Evolutionary conservation across 2,888 invertebrate genomes (phyloP).

Genomic region (Carterocephalus palaemon): DNA sequence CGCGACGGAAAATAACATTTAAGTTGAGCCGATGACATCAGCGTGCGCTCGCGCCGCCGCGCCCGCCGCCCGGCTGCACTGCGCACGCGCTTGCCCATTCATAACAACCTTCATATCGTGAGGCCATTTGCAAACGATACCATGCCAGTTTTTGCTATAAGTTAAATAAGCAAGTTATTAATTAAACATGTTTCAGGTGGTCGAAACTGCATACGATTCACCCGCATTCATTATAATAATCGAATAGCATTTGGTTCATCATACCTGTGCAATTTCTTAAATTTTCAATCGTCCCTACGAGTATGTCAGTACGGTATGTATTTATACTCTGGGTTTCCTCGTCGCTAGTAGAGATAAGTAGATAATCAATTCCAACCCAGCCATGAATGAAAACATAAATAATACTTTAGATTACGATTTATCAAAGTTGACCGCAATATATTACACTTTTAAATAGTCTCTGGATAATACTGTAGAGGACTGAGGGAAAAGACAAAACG

Average conservation of each 20-base stretch:
- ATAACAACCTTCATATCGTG: slow-evolving; percentile 25
- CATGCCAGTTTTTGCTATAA: too few relatives aligned
- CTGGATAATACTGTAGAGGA: slow-evolving; percentile 23
- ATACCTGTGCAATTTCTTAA: too few relatives aligned
- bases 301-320: too few relatives aligned
- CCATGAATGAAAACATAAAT: slow-evolving; percentile 4
- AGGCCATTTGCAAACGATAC: neutral
- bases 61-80: slow-evolving; percentile 55
- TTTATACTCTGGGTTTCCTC: too few relatives aligned
- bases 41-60: slow-evolving; percentile 63
- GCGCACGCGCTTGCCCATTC: slow-evolving; percentile 43
- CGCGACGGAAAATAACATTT: slow-evolving; percentile 72
- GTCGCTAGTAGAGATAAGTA: too few relatives aligned
- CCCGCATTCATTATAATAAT: too few relatives aligned
- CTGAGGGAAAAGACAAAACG: slow-evolving; percentile 48
- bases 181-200: too few relatives aligned
- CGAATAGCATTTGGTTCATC: too few relatives aligned
- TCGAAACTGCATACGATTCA: too few relatives aligned
- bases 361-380: too few relatives aligned
- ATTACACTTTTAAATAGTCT: slow-evolving; percentile 45
- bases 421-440: slow-evolving; percentile 53
- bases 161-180: too few relatives aligned
- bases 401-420: slow-evolving; percentile 34
- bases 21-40: slow-evolving; percentile 74
- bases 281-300: too few relatives aligned